A percentile compares a stretch with the other conserved stretches of the same genome.
Conservation (phyloP, 2,113 vertebrate species). For the Phoenicopterus ruber region DNA sequence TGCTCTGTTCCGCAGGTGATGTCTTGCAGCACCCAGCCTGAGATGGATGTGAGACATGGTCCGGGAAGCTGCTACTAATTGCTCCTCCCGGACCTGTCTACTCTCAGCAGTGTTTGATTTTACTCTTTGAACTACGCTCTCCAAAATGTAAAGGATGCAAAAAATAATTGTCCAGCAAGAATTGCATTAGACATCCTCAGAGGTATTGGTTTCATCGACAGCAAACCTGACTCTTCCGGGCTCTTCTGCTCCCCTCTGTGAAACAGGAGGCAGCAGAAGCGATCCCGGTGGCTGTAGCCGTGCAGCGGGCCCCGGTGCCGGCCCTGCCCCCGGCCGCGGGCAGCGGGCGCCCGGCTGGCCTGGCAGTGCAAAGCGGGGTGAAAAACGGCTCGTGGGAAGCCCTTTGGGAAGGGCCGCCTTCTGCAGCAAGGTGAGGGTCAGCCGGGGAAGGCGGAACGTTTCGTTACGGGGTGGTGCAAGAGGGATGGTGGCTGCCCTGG, state of each 20-base stretch:
- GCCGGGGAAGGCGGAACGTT: rapidly evolving
- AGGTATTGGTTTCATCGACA: background rate
- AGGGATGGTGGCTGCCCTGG: background rate
- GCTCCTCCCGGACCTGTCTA: rapidly evolving
- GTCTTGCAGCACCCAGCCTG: background rate
- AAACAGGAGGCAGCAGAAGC: background rate
- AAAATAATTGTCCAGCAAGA: background rate
- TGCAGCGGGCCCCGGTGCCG: rapidly evolving
- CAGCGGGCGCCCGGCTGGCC: background rate
- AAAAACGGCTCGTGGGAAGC: background rate
- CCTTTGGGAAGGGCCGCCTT: background rate
- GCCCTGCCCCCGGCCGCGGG: background rate
- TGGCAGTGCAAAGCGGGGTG: background rate
- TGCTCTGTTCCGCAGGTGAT: background rate
- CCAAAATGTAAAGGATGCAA: background rate
- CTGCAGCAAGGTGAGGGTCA: background rate
- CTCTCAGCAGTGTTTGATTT: background rate
- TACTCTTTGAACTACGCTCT: background rate
- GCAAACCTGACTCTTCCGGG: rapidly evolving
- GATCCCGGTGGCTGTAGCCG: rapidly evolving
- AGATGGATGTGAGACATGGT: rapidly evolving
- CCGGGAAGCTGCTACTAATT: background rate
- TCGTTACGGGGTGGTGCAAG: rapidly evolving
- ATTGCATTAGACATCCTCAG: background rate
- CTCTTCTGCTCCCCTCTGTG: background rate